Conservation (phyloP, 2,797 vertebrate genomes). For the Moxostoma hubbsi region DNA sequence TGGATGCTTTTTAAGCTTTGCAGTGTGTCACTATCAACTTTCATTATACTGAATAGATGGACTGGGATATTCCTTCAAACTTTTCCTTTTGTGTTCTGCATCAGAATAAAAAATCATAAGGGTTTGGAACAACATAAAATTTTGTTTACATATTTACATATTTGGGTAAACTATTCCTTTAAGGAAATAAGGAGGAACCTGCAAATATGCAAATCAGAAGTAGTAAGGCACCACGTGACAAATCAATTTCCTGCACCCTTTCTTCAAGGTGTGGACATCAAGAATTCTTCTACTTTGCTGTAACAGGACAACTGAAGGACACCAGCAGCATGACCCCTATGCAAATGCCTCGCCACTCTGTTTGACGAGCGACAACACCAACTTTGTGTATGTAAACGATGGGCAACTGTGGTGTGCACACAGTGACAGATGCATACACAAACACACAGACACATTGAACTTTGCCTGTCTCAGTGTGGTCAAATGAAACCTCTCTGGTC, state of each 20-base stretch:
- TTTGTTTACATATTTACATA: no score
- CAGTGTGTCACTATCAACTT: no score
- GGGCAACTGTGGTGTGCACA: conserved; percentile 61
- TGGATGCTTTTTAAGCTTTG: no score
- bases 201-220: neutral
- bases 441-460: conserved; percentile 7
- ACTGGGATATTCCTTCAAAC: no score
- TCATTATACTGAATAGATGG: no score
- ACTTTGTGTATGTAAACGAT: conserved; percentile 80
- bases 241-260: conserved; percentile 16
- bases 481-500: conserved; percentile 37
- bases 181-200: neutral
- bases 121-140: no score
- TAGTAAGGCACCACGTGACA: neutral
- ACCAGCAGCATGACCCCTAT: conserved; percentile 73
- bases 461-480: conserved; percentile 37
- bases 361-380: conserved; percentile 79
- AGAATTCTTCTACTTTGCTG: conserved; percentile 24
- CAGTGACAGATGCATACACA: conserved; percentile 26
- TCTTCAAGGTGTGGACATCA: conserved; percentile 21
- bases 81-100: no score
- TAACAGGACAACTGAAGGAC: conserved; percentile 73
- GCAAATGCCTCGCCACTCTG: conserved; percentile 76
- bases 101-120: no score
- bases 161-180: neutral